These are phyloP conservation scores for Nephrotoma flavescens DNA, from an alignment of 2,888 invertebrate genomes.

Conservation along the genomic window DNA sequence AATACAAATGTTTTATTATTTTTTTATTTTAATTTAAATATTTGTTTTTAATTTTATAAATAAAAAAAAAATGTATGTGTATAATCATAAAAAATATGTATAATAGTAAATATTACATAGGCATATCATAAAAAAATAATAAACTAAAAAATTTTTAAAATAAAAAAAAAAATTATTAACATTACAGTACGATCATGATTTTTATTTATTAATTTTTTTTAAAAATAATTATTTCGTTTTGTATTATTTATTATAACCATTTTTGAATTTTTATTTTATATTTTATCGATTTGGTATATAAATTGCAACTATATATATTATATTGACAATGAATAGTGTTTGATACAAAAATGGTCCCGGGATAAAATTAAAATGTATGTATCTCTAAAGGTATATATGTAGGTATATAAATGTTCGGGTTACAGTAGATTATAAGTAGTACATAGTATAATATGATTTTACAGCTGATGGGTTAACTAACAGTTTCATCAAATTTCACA, in stretches of 20 bases:
- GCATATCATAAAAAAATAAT: neutral
- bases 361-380: neutral
- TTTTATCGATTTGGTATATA: neutral
- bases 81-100: neutral
- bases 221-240: neutral
- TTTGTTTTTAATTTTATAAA: neutral
- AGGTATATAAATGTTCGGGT: neutral
- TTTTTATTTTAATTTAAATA: neutral
- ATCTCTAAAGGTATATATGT: no score
- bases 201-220: neutral
- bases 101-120: neutral
- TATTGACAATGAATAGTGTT: neutral
- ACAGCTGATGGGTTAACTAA: no score
- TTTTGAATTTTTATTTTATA: neutral
- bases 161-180: neutral
- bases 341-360: neutral
- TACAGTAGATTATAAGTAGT: neutral
- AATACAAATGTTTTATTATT: neutral
- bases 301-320: neutral
- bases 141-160: neutral
- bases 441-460: no score
- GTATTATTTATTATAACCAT: neutral
- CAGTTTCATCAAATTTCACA: no score
- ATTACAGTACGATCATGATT: neutral
- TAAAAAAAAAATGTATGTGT: neutral